phyloP scores from a whole-genome alignment of 1,140 invertebrate genomes.

The Leptinotarsa lineolata region DNA sequence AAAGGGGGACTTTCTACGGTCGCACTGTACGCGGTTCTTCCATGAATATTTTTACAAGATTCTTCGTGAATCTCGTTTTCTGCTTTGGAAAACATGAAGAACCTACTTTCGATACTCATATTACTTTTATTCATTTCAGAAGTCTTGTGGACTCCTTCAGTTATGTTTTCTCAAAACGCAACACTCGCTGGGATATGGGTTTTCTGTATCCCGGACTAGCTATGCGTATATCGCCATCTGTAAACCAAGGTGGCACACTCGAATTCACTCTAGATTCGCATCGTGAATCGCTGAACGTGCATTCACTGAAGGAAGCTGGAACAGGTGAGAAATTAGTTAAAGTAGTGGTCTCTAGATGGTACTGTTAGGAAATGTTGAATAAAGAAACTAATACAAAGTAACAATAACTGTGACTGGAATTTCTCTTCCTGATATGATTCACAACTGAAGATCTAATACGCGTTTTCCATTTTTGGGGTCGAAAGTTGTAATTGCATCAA shows the following conservation, averaged over 20 bases:
- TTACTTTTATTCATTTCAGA: slow-evolving; percentile 42
- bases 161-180: slow-evolving; percentile 69
- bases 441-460: no score
- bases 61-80: background rate
- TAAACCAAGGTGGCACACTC: slow-evolving; percentile 65
- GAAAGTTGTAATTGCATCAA: slow-evolving; percentile 1
- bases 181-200: slow-evolving; percentile 72
- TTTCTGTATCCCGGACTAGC: slow-evolving; percentile 70
- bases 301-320: slow-evolving; percentile 56
- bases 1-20: no score
- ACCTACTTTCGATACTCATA: background rate
- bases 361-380: no score
- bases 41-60: background rate
- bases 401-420: no score
- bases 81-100: background rate
- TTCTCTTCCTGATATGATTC: no score
- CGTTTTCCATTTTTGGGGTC: background rate
- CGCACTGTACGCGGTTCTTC: background rate
- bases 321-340: slow-evolving; percentile 53
- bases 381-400: no score
- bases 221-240: slow-evolving; percentile 70
- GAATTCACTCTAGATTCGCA: slow-evolving; percentile 73
- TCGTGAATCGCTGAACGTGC: slow-evolving; percentile 56
- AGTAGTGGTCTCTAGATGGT: no score
- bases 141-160: slow-evolving; percentile 71